These are phyloP conservation scores for Picathartes gymnocephalus DNA, from an alignment of 2,113 vertebrate species.

Conservation along the genomic window DNA sequence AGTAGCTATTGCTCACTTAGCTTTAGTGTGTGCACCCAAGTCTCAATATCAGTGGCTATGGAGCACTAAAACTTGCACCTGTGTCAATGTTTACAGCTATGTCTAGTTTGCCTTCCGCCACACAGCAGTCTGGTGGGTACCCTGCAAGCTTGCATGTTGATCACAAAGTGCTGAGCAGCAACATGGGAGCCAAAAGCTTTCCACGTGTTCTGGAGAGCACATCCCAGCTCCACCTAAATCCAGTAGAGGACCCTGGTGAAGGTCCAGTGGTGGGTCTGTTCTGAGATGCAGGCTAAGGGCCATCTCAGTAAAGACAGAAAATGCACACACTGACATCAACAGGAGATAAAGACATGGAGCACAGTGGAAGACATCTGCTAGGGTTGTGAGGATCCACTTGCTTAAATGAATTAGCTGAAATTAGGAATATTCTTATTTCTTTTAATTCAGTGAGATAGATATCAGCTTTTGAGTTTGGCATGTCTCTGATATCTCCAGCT, in stretches of 20 bases:
- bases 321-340: neutral
- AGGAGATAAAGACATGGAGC: neutral
- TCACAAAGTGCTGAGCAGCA: neutral
- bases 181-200: neutral
- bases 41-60: neutral
- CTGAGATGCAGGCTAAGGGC: neutral
- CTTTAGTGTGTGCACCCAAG: neutral
- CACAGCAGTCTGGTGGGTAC: neutral
- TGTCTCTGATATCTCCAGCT: neutral
- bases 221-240: neutral
- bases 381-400: neutral
- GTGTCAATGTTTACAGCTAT: neutral
- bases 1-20: neutral
- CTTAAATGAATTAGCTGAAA: neutral
- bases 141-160: neutral
- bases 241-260: neutral
- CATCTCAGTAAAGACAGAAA: neutral
- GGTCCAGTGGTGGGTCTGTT: rapidly evolving
- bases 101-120: neutral
- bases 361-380: neutral
- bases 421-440: neutral
- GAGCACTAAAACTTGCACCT: neutral
- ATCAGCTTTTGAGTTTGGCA: neutral
- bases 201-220: neutral
- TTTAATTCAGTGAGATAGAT: neutral